These are phyloP conservation scores for Lysiphlebus fabarum DNA, from an alignment of 1,140 invertebrate species.

Conservation along the genomic window DNA sequence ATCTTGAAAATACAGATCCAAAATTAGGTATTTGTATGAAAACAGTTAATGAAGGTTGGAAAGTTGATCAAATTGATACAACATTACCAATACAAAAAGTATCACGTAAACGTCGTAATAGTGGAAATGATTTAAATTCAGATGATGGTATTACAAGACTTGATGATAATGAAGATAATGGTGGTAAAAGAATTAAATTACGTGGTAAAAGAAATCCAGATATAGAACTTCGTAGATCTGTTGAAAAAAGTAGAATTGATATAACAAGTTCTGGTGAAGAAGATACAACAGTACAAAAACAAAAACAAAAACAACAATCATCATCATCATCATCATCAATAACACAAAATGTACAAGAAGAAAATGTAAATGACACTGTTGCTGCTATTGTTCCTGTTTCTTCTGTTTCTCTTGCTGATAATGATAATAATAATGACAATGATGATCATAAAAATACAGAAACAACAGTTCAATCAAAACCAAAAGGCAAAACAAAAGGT, in stretches of 20 bases:
- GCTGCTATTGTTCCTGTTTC: background rate
- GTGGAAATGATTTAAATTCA: constrained; percentile 40
- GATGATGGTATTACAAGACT: constrained; percentile 33
- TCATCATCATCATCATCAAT: constrained; percentile 19
- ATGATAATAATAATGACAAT: background rate
- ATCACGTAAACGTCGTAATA: constrained; percentile 46
- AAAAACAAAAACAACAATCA: too few species aligned
- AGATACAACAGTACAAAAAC: background rate
- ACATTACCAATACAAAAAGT: constrained; percentile 33
- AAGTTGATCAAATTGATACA: constrained; percentile 38
- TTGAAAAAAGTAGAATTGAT: constrained; percentile 56
- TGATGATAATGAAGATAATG: constrained; percentile 40
- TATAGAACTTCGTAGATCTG: constrained; percentile 55
- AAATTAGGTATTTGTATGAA: constrained; percentile 45
- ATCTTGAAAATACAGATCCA: constrained; percentile 16
- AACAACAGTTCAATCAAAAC: background rate
- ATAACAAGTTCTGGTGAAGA: constrained; percentile 48
- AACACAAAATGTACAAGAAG: constrained; percentile 26
- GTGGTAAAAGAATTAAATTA: constrained; percentile 57
- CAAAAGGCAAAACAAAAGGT: background rate
- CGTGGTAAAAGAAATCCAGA: constrained; percentile 55
- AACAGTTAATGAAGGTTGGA: constrained; percentile 44
- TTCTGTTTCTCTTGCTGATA: background rate
- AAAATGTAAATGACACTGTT: constrained; percentile 16
- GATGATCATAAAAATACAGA: background rate